Percentiles rank a stretch among this genome's conserved stretches.
phyloP scores from a whole-genome alignment of 2,888 invertebrate genomes.

The Stramonita haemastoma region DNA sequence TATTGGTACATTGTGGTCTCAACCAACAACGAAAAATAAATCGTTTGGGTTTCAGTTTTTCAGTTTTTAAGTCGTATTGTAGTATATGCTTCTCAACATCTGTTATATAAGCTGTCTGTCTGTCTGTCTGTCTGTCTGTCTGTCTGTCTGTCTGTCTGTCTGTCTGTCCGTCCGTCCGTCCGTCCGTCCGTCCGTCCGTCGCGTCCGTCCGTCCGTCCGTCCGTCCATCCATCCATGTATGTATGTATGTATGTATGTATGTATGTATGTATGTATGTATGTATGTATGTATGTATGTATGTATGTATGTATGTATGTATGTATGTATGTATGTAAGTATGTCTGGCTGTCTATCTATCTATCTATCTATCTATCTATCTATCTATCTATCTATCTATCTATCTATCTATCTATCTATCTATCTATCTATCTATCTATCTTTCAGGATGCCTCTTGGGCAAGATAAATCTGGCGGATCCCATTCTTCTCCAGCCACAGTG shows the following conservation, averaged over 20 bases:
- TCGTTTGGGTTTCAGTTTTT: too few relatives aligned
- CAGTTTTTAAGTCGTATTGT: not conserved
- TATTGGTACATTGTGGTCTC: too few relatives aligned
- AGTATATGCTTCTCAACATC: too few relatives aligned
- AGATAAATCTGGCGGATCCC: too few relatives aligned
- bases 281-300: not conserved
- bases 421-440: too few relatives aligned
- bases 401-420: too few relatives aligned
- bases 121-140: not conserved
- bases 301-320: not conserved
- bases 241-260: not conserved
- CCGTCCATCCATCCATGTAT: not conserved
- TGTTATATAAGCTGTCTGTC: too few relatives aligned
- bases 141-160: not conserved
- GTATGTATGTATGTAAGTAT: not conserved
- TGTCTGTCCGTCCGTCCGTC: not conserved
- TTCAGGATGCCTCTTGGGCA: too few relatives aligned
- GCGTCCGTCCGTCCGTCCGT: not conserved
- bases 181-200: not conserved
- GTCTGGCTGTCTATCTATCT: not conserved
- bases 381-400: too few relatives aligned
- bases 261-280: not conserved
- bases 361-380: too few relatives aligned
- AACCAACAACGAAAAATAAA: too few relatives aligned
- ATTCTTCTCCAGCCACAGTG: too few relatives aligned